Conservation (phyloP, 2,113 vertebrate genomes). For the Lutjanus erythropterus region DNA sequence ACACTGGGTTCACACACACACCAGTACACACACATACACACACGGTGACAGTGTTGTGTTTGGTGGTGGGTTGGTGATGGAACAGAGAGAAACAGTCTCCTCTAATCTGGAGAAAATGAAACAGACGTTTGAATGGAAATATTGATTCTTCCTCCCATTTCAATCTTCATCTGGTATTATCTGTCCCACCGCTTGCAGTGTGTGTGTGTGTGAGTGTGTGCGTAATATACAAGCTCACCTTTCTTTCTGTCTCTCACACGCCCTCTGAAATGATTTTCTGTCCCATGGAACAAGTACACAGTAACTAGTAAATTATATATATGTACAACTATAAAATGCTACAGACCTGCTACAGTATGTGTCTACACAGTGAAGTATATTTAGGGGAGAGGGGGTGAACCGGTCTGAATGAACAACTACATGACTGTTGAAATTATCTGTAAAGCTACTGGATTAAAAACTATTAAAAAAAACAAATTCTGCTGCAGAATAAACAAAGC, state of each 20-base stretch:
- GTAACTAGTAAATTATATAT: conserved; percentile 29
- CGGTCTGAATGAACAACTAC: not conserved
- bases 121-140: conserved; percentile 71
- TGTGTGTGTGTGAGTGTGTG: conserved; percentile 34
- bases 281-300: conserved; percentile 37
- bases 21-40: conserved; percentile 29
- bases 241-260: conserved; percentile 23
- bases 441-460: not conserved
- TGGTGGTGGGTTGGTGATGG: conserved; percentile 25
- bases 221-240: conserved; percentile 25
- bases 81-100: conserved; percentile 39
- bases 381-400: not conserved
- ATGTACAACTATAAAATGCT: conserved; percentile 2
- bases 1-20: not conserved
- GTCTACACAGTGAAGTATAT: not conserved
- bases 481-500: too few species aligned
- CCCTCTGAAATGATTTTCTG: conserved; percentile 53
- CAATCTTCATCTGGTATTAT: conserved; percentile 67
- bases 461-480: too few species aligned
- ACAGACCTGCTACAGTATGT: not conserved
- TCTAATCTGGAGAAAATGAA: conserved; percentile 72
- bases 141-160: conserved; percentile 71
- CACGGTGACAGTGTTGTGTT: conserved; percentile 14
- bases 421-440: not conserved
- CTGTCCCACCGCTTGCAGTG: conserved; percentile 11